phyloP scores from a whole-genome alignment of 2,113 vertebrate genomes.

The Cichladusa arquata region DNA sequence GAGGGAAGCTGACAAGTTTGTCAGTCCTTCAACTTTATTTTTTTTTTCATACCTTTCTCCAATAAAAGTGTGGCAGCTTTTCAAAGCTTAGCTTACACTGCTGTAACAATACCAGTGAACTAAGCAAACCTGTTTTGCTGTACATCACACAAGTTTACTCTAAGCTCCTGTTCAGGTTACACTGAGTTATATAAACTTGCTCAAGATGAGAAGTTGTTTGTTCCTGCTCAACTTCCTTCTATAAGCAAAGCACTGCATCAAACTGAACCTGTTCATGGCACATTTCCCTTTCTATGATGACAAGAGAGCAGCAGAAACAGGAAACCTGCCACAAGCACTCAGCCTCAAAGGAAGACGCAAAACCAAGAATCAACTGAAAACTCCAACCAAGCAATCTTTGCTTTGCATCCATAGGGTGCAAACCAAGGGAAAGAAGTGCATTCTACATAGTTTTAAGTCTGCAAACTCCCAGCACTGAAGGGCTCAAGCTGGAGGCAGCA shows the following conservation, averaged over 20 bases:
- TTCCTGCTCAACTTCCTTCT: neutral
- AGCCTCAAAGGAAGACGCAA: neutral
- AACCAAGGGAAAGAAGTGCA: neutral
- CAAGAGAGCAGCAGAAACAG: neutral
- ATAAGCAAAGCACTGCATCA: neutral
- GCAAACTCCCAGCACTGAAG: neutral
- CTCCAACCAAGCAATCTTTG: neutral
- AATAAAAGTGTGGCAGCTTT: neutral
- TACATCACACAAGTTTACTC: neutral
- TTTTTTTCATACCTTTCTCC: neutral
- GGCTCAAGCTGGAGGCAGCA: neutral
- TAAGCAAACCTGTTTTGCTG: neutral
- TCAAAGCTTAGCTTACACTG: neutral
- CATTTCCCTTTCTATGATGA: neutral
- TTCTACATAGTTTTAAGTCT: neutral
- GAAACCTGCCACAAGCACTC: neutral
- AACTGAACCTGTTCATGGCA: neutral
- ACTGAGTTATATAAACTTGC: neutral
- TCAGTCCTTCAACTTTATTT: neutral
- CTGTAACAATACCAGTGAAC: neutral
- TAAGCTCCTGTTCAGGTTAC: neutral
- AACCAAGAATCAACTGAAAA: neutral
- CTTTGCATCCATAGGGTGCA: neutral
- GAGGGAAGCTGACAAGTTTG: neutral
- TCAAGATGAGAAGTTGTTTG: neutral